Conservation (phyloP, 2,113 vertebrate genomes). For the Thunnus maccoyii region DNA sequence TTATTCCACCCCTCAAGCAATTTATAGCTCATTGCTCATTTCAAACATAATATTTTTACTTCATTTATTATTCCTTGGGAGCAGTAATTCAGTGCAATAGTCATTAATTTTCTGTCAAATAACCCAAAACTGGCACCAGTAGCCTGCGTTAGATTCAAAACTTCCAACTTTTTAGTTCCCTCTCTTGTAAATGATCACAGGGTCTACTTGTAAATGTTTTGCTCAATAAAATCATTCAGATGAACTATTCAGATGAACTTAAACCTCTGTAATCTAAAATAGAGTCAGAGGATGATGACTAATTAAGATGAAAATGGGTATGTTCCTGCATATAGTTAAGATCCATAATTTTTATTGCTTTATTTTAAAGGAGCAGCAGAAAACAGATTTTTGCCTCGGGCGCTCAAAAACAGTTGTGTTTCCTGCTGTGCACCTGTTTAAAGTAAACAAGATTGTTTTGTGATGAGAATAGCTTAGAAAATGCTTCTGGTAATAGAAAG, state of each 20-base stretch:
- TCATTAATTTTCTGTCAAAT: slow-evolving; percentile 44
- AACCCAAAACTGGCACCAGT: slow-evolving; percentile 32
- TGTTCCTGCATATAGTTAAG: neutral
- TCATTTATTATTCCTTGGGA: slow-evolving; percentile 39
- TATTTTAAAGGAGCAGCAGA: neutral
- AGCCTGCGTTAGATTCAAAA: neutral
- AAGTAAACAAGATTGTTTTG: neutral
- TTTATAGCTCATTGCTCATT: slow-evolving; percentile 51
- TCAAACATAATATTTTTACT: slow-evolving; percentile 62
- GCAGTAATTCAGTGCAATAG: slow-evolving; percentile 28
- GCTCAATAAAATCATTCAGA: slow-evolving; percentile 23
- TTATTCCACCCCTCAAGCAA: slow-evolving; percentile 42
- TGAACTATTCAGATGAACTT: neutral
- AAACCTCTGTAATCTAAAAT: slow-evolving; percentile 10
- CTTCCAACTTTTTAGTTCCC: slow-evolving; percentile 29
- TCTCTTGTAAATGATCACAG: slow-evolving; percentile 18
- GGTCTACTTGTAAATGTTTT: slow-evolving; percentile 6
- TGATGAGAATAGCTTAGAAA: slow-evolving; percentile 14
- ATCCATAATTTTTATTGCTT: neutral
- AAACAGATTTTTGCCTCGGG: neutral
- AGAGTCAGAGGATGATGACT: neutral
- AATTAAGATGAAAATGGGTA: slow-evolving; percentile 3
- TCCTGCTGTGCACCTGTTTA: neutral
- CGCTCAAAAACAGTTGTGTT: neutral
- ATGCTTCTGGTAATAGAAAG: neutral